Conservation (phyloP, 2,113 vertebrate genomes). For the Cheirogaleus medius region DNA sequence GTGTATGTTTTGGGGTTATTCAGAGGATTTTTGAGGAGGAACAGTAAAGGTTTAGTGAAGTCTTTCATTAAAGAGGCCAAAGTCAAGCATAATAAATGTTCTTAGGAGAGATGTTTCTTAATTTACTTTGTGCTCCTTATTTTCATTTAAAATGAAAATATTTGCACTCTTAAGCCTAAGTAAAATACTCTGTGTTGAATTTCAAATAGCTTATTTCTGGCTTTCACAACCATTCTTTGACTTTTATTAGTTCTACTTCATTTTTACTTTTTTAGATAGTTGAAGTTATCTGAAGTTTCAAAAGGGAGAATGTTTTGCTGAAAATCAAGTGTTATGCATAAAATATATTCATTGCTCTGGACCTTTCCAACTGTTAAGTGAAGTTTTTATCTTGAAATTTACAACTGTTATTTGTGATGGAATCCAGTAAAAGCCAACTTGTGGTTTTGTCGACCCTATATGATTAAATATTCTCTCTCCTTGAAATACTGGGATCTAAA, state of each 20-base stretch:
- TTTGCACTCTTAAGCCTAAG: background rate
- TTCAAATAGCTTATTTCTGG: constrained; percentile 38
- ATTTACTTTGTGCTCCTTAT: background rate
- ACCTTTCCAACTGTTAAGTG: constrained; percentile 21
- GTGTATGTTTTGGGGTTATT: background rate
- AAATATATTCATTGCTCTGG: background rate
- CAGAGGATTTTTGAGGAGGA: background rate
- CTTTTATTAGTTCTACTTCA: background rate
- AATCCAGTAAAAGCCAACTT: background rate
- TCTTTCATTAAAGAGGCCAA: background rate
- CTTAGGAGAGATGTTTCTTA: background rate
- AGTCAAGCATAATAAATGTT: background rate
- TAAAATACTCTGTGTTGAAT: background rate
- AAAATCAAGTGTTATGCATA: constrained; percentile 12
- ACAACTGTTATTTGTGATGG: background rate
- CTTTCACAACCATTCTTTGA: background rate
- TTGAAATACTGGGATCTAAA: constrained; percentile 1
- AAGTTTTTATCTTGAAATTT: constrained; percentile 37
- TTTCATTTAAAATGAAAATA: constrained; percentile 49
- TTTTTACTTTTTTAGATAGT: background rate
- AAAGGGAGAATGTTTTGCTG: background rate
- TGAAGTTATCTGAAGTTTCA: constrained; percentile 3
- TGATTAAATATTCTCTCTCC: background rate
- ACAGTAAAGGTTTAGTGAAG: background rate
- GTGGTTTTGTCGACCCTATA: background rate